Percentiles rank a stretch among this genome's conserved stretches.
phyloP scores from a whole-genome alignment of 1,140 invertebrate genomes.

The Penaeus japonicus region DNA sequence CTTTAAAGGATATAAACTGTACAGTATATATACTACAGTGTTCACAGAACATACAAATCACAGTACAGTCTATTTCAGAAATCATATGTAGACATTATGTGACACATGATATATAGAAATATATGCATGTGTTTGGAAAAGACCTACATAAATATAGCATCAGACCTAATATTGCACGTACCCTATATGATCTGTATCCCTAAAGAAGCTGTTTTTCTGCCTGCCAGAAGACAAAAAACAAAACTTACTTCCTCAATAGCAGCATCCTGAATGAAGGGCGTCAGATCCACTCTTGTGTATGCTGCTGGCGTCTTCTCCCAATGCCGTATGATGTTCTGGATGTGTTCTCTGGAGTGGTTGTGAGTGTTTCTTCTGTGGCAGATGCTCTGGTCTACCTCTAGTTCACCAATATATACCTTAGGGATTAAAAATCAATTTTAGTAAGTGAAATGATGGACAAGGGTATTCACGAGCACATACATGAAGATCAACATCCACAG shows the following conservation, averaged over 20 bases:
- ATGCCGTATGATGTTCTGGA: constrained; percentile 76
- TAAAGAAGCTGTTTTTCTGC: not conserved
- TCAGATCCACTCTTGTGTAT: constrained; percentile 73
- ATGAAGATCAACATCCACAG: too few relatives aligned
- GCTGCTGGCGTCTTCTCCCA: constrained; percentile 81
- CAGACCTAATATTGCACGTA: not conserved
- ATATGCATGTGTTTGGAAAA: too few relatives aligned
- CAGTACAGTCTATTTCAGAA: too few relatives aligned
- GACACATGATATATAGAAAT: too few relatives aligned
- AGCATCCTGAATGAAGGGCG: constrained; percentile 82
- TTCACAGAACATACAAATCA: too few relatives aligned
- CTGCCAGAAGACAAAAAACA: not conserved
- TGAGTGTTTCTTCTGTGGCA: constrained; percentile 88
- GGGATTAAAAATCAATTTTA: constrained; percentile 50
- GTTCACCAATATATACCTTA: constrained; percentile 86
- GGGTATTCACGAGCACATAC: not conserved
- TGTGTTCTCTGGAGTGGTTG: constrained; percentile 79
- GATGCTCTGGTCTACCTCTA: constrained; percentile 79
- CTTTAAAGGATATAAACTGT: too few relatives aligned
- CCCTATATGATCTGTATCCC: not conserved
- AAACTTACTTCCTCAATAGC: constrained; percentile 72
- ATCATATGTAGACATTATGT: too few relatives aligned
- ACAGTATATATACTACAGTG: too few relatives aligned
- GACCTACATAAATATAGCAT: too few relatives aligned
- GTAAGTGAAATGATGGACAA: not conserved